Conservation (phyloP, 2,797 vertebrate genomes). For the Syngnathus acus region DNA sequence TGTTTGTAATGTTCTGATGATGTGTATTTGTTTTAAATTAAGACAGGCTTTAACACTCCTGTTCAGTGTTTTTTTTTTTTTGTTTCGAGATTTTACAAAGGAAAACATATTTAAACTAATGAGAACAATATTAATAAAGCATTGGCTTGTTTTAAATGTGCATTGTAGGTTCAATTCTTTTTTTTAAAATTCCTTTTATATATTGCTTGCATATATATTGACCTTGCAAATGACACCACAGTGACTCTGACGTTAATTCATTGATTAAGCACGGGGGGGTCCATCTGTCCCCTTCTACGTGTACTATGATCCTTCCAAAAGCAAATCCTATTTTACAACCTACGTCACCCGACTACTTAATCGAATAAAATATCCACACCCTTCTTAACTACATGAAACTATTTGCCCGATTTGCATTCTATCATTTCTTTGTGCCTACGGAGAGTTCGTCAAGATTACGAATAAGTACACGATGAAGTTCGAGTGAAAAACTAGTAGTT, state of each 20-base stretch:
- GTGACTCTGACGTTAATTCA: not conserved
- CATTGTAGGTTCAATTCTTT: constrained; percentile 7
- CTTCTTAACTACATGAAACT: constrained; percentile 1
- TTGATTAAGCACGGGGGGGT: too few relatives aligned
- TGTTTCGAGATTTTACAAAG: constrained; percentile 78
- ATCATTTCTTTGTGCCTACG: too few relatives aligned
- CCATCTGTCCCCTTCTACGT: constrained; percentile 25
- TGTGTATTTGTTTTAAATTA: constrained; percentile 78
- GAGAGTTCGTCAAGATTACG: not conserved
- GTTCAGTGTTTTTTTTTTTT: constrained; percentile 68
- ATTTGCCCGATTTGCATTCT: too few relatives aligned
- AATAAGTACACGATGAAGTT: not conserved
- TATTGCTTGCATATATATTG: too few relatives aligned
- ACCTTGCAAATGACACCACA: not conserved
- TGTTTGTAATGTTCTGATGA: constrained; percentile 76
- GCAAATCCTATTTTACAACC: constrained; percentile 50
- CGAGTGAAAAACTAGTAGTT: not conserved
- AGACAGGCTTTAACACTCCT: constrained; percentile 79
- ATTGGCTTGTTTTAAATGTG: constrained; percentile 63
- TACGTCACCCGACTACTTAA: constrained; percentile 32
- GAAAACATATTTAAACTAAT: constrained; percentile 77
- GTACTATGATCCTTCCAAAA: constrained; percentile 9
- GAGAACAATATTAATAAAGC: constrained; percentile 78
- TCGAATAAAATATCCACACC: constrained; percentile 23
- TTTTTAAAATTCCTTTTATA: not conserved